These are phyloP conservation scores for Pseudococcus jackbeardsleyi DNA, from an alignment of 2,888 invertebrate genomes.

Conservation along the genomic window DNA sequence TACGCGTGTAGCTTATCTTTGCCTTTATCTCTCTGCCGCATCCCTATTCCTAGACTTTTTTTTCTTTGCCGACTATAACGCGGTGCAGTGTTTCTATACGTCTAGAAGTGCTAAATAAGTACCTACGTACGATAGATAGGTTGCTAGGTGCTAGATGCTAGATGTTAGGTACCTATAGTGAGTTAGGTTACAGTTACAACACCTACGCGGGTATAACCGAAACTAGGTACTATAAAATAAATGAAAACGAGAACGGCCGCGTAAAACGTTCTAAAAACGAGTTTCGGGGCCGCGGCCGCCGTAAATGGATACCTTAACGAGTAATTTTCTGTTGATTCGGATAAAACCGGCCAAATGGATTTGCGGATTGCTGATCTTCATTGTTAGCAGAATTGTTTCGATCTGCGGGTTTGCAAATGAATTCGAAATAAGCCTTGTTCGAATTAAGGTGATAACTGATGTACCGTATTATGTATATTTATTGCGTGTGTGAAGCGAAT, in stretches of 20 bases:
- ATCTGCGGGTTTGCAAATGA: slow-evolving; percentile 8
- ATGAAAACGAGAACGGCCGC: slow-evolving; percentile 2
- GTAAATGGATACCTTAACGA: slow-evolving; percentile 32
- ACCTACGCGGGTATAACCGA: background rate
- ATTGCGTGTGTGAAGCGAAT: too few relatives aligned
- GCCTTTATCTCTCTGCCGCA: background rate
- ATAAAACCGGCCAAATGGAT: slow-evolving; percentile 42
- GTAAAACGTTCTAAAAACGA: background rate
- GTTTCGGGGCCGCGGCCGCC: background rate
- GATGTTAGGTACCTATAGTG: too few relatives aligned
- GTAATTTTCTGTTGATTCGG: slow-evolving; percentile 44
- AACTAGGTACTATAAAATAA: background rate
- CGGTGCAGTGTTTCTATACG: too few relatives aligned
- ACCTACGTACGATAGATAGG: too few relatives aligned
- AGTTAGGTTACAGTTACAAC: background rate
- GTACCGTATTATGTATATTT: too few relatives aligned
- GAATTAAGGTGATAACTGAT: background rate
- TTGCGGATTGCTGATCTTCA: slow-evolving; percentile 38
- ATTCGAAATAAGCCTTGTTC: background rate
- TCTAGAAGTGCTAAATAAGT: too few relatives aligned
- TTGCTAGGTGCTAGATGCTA: too few relatives aligned
- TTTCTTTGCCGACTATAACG: too few relatives aligned
- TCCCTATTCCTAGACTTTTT: too few relatives aligned
- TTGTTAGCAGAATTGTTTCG: slow-evolving; percentile 40
- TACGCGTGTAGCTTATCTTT: background rate